Evolutionary conservation across 2,888 invertebrate genomes (phyloP).

Genomic region (Amblyjoppa fuscipennis): DNA sequence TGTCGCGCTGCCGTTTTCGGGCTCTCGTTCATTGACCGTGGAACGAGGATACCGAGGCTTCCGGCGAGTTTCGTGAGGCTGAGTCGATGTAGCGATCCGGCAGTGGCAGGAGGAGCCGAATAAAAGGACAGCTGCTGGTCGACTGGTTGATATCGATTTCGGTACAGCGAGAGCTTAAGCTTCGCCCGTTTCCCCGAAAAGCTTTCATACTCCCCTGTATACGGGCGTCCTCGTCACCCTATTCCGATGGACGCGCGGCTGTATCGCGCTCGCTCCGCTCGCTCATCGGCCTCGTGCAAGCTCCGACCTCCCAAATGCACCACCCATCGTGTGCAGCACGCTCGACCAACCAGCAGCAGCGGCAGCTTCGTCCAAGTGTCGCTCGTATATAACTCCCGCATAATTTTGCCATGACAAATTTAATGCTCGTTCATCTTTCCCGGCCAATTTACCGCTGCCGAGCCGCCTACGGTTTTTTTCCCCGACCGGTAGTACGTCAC

Average conservation of each 20-base stretch:
- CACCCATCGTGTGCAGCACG: slow-evolving; percentile 41
- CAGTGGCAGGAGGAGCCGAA: slow-evolving; percentile 68
- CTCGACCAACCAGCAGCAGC: slow-evolving; percentile 28
- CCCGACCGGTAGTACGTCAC: slow-evolving; percentile 27
- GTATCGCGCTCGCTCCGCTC: slow-evolving; percentile 19
- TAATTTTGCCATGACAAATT: slow-evolving; percentile 69
- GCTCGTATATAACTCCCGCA: slow-evolving; percentile 66
- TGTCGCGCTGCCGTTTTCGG: slow-evolving; percentile 4
- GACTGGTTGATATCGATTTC: slow-evolving; percentile 77
- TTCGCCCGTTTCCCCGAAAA: slow-evolving; percentile 42
- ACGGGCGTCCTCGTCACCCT: slow-evolving; percentile 29
- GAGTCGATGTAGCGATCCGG: slow-evolving; percentile 63
- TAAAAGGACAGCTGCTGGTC: slow-evolving; percentile 72
- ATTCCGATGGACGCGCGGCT: slow-evolving; percentile 28
- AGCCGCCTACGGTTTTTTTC: slow-evolving; percentile 10
- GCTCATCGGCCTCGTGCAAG: neutral
- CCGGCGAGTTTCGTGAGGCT: slow-evolving; percentile 35
- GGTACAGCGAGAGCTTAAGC: slow-evolving; percentile 60
- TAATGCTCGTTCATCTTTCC: slow-evolving; percentile 67
- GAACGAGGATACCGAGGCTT: slow-evolving; percentile 40
- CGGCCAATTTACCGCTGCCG: slow-evolving; percentile 63
- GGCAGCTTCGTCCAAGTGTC: slow-evolving; percentile 50
- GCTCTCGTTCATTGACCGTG: slow-evolving; percentile 42
- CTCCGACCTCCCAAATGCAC: slow-evolving; percentile 37
- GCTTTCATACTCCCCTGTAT: slow-evolving; percentile 22